Base-by-base conservation (phyloP, 2,797 vertebrate genomes). In the Artibeus jamaicensis region DNA sequence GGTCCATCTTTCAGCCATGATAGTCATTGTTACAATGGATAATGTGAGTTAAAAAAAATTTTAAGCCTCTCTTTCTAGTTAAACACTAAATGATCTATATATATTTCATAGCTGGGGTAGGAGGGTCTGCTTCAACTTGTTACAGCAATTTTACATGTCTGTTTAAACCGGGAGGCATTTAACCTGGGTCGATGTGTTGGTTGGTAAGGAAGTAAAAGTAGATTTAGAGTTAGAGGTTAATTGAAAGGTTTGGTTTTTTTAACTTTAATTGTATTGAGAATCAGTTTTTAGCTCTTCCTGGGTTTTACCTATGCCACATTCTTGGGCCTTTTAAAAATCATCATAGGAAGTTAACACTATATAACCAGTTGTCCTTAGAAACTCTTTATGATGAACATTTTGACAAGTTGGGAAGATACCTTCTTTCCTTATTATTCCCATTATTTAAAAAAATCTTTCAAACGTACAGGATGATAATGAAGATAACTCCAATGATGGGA, bases 401-500 rank as follows among this genome's bases (percentile, higher is more conserved):
- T 15, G 21, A n/a, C 46, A 50, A 15, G 18, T 86, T 10, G 9
- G 22, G n/a, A 81, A 46, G 42, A 62, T 32, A 50, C 3, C 5
- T 46, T 34, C 3, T 44, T 70, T 85, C 34, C 37, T 73, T 88
- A 44, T 62, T 74, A 48, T n/a, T 84, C 22, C 68, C n/a, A 9
- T 21, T 74, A 6, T 48, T n/a, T 24, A 15, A 32, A 71, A 53
- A 32, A 70, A 53, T 79, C 44, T 84, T 93, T 89, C 70, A 8
- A 91, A 68, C 86, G 74, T 96, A 53, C 62, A 99, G 99, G 99
- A 99, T 98, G 99, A 99, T 86, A 99, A 98, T 79, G 99, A 99
- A 97, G 99, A 99, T 67, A 99, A 99, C 97, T 99, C 99, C 71
- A 99, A 99, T 65, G 99, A 99, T 97, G 99, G 99, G 71, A 99